Evolutionary conservation across 2,888 invertebrate species (phyloP), one percentile per base, ranked within the genome.

Genomic region (Leucophenga maculata): DNA sequence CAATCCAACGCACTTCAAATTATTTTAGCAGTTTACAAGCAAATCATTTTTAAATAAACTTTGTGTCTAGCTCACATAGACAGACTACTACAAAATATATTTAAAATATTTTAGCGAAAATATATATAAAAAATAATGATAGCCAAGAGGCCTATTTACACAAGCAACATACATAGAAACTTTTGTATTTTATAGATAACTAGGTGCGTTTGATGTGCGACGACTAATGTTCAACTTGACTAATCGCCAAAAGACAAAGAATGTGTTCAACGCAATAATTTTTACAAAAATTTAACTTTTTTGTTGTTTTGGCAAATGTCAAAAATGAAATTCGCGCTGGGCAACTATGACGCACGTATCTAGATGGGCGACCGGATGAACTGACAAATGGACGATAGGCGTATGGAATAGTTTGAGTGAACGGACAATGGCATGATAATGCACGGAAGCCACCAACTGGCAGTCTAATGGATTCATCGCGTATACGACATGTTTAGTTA

Each of bases 401-500:
- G n/a, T 4, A n/a, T 46, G 2, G n/a, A 2, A 14, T 50, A 8
- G 50, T 1, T 14, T 50, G 18, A 2, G 50, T 22, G 16, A 26
- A 55, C 22, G 54, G 54, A 20, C 54, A 11, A 18, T 54, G 20
- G 22, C 11, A 54, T 20, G 20, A 11, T 20, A 55, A 6, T n/a
- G 26, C 62, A 60, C 48, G 22, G 13, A 32, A 62, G 46, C 46
- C 13, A 1, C 62, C n/a, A n/a, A 64, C 46, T 6, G 46, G 44
- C 22, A 44, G 48, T 14, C 26, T 64, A 64, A 64, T 64, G 62
- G 46, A 48, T 46, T 64, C 62, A 46, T 46, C 26, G 62, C 62
- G 62, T 46, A 64, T 64, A 64, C 62, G 62, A 64, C 62, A 64
- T 26, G 46, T 64, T 64, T 46, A 64, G 14, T 20, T 8, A 20